These are phyloP conservation scores for Olivierus martensii DNA, from an alignment of 1,140 invertebrate genomes.

Conservation along the genomic window DNA sequence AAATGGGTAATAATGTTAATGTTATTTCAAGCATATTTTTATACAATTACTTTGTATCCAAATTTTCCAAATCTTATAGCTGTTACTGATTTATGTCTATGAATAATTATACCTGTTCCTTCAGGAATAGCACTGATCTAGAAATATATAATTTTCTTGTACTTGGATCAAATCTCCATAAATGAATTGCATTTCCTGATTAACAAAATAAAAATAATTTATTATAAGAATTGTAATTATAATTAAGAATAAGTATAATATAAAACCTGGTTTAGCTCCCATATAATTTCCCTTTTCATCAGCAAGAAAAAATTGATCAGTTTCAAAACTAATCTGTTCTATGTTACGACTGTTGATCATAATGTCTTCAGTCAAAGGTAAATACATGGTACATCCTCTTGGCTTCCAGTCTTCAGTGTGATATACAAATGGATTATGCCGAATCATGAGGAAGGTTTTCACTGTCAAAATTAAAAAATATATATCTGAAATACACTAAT, in stretches of 20 bases:
- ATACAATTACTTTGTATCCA: too few species aligned
- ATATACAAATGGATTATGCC: constrained; percentile 22
- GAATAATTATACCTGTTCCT: constrained; percentile 8
- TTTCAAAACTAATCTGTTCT: constrained; percentile 27
- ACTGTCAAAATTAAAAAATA: too few species aligned
- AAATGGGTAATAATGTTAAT: too few species aligned
- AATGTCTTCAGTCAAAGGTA: constrained; percentile 26
- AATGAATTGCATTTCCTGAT: constrained; percentile 15
- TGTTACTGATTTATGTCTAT: not conserved
- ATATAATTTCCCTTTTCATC: constrained; percentile 27
- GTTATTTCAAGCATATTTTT: too few species aligned
- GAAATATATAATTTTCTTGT: constrained; percentile 13
- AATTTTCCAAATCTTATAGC: too few species aligned
- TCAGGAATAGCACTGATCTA: constrained; percentile 12
- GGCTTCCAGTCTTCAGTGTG: constrained; percentile 29
- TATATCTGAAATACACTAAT: too few species aligned
- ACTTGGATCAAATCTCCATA: constrained; percentile 14
- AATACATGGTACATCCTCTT: constrained; percentile 27
- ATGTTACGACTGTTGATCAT: constrained; percentile 27
- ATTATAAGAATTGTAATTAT: not conserved
- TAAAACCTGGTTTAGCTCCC: constrained; percentile 26
- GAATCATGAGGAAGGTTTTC: constrained; percentile 21
- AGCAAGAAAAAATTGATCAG: constrained; percentile 29
- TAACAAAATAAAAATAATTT: not conserved
- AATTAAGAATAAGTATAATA: not conserved